These are phyloP conservation scores for Papilio demoleus DNA, from an alignment of 2,888 invertebrate genomes.

Conservation along the genomic window DNA sequence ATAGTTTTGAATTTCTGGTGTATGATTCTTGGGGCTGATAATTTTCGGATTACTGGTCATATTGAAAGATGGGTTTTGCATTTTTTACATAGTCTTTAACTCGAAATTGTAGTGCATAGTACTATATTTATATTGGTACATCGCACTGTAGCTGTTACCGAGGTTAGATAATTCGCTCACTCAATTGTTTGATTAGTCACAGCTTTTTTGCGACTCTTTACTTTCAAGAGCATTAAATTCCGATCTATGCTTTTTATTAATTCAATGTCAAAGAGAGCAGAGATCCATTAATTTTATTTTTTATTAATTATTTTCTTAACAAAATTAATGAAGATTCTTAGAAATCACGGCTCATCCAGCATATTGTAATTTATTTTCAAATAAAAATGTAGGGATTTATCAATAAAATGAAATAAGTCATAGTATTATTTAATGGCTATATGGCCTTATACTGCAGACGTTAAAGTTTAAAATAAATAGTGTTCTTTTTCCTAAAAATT, in stretches of 20 bases:
- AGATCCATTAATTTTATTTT: not conserved
- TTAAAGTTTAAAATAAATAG: too few species aligned
- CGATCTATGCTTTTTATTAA: not conserved
- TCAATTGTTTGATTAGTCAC: conserved; percentile 8
- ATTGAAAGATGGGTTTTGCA: too few species aligned
- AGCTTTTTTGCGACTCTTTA: conserved; percentile 3
- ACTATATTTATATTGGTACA: not conserved
- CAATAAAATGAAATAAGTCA: too few species aligned
- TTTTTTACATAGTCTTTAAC: too few species aligned
- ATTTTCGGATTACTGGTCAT: too few species aligned
- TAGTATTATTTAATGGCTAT: too few species aligned
- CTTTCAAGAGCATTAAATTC: not conserved
- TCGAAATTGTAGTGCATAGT: not conserved
- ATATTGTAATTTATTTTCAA: not conserved
- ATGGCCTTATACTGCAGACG: not conserved
- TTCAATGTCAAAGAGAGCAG: not conserved
- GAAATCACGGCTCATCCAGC: not conserved
- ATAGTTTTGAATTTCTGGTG: too few species aligned
- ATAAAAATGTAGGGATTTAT: too few species aligned
- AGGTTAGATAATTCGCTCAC: conserved; percentile 10
- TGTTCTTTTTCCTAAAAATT: too few species aligned
- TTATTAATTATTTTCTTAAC: not conserved
- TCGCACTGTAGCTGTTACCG: not conserved
- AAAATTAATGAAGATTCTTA: not conserved
- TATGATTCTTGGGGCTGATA: too few species aligned